phyloP scores from a whole-genome alignment of 2,797 vertebrate genomes.

The Dendrocincla fuliginosa region DNA sequence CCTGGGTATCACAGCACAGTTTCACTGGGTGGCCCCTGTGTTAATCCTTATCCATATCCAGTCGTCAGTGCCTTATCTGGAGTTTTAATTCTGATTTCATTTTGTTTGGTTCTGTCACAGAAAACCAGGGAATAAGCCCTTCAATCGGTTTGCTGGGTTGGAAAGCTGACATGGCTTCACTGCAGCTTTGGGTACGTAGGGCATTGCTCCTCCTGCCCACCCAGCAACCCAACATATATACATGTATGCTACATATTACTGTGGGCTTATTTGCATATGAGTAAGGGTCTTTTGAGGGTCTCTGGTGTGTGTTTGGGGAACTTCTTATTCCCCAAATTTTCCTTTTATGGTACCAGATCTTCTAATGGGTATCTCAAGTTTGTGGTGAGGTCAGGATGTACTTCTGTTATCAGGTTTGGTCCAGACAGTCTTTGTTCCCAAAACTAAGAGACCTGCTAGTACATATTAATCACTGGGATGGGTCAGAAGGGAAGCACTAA shows the following conservation, averaged over 20 bases:
- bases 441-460: not conserved
- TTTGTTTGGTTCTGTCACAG: not conserved
- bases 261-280: not conserved
- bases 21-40: not conserved
- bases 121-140: not conserved
- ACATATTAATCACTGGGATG: not conserved
- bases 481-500: not conserved
- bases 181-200: too few relatives aligned
- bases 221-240: not conserved
- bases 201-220: too few relatives aligned
- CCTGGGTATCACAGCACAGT: fast-evolving
- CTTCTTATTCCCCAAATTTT: not conserved
- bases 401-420: not conserved
- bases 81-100: not conserved
- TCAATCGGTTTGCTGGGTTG: not conserved
- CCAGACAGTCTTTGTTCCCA: not conserved
- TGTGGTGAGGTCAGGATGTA: not conserved
- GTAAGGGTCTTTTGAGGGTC: not conserved
- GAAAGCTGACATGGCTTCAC: not conserved
- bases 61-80: too few relatives aligned
- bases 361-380: not conserved
- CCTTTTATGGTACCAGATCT: too few relatives aligned
- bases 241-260: not conserved
- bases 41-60: not conserved
- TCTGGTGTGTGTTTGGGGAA: not conserved